Base-by-base conservation (phyloP, 2,888 invertebrate genomes). In the Agrotis exclamationis region DNA sequence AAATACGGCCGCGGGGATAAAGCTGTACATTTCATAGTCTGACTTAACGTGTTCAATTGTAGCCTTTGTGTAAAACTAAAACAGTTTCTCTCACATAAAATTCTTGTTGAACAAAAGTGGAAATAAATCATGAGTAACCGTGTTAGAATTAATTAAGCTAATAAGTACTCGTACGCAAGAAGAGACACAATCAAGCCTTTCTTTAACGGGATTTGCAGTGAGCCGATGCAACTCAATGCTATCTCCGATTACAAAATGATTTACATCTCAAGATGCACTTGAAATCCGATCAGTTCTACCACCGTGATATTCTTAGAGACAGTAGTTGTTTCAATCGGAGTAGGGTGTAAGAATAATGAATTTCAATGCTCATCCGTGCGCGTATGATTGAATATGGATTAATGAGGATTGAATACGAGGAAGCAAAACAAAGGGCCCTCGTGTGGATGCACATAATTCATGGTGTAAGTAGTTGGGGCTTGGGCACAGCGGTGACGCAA, bases 381-480 rank as follows among this genome's bases (percentile, higher is more conserved):
- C 47, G 72, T 72, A 62, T 76, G 76, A 88, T 87, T 85, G 87
- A 91, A 90, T 91, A 88, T 89, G 87, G 88, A 89, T 90, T 88
- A 85, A 80, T 82, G 65, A 74, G 71, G 65, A 82, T 71, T 71
- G 77, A 73, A 84, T 86, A 81, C 74, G 78, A 82, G 79, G 85
- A 88, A 89, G 87, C 81, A 89, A 92, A 91, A 93, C 92, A 93
- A 92, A 92, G 86, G 84, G 76, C 85, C 81, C 83, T 87, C 84
- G 87, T 91, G 90, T 90, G 81, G 87, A 95, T 95, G 95, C 92
- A 93, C 94, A 95, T 95, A 92, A 95, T 94, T 95, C 93, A 95
- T 94, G 88, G 86, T 79, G 85, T 84, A 76, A 76, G 70, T 79
- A 58, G 60, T 79, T 73, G 65, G 64, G 62, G 56, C 66, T 67